Evolutionary conservation across 2,797 vertebrate genomes (phyloP), one percentile per base, ranked within the genome.

Genomic region (Notoglanidium macrostoma): DNA sequence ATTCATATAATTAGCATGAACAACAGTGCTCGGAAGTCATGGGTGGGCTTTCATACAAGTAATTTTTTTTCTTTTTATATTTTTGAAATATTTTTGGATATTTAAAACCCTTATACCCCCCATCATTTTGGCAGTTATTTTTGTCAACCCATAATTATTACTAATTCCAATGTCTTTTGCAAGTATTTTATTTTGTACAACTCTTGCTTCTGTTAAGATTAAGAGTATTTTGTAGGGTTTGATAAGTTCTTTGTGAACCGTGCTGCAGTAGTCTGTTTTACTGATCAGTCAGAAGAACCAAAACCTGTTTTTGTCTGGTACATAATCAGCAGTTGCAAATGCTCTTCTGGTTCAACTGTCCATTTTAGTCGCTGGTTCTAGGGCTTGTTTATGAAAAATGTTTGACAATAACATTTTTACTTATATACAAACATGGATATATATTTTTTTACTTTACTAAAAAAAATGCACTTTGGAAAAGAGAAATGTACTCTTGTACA

Each of bases 331-430:
- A 94, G 93, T 94, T 94, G 92, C 90, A 87, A 92, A 93, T 91
- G 93, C 92, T 94, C 89, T 91, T 92, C 90, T 91, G 90, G 67
- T 91, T 92, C 88, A 92, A 94, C 91, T 91, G 91, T 94, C 91
- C 77, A 91, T 93, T 94, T 95, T 93, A 90, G 94, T 94, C 93
- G 92, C 92, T 93, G 91, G 92, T 94, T 94, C 93, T 95, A 93
- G 92, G 93, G 92, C 94, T 94, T 93, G 29, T 85, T 94, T 93
- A 93, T 87, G 29, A 94, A 93, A 92, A 94, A 95, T 95, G 94
- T 95, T 96, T 95, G 95, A 93, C 92, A 94, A 95, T 93, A 94
- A 95, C 94, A 94, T 96, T 96, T 96, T 94, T 96, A 96, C 95
- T 95, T 96, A 93, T 94, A 95, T 95, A 94, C 92, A 92, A 95